Percentiles rank a stretch among this genome's conserved stretches.
phyloP scores from a whole-genome alignment of 2,797 vertebrate genomes.

The Spinibarbus caldwelli region DNA sequence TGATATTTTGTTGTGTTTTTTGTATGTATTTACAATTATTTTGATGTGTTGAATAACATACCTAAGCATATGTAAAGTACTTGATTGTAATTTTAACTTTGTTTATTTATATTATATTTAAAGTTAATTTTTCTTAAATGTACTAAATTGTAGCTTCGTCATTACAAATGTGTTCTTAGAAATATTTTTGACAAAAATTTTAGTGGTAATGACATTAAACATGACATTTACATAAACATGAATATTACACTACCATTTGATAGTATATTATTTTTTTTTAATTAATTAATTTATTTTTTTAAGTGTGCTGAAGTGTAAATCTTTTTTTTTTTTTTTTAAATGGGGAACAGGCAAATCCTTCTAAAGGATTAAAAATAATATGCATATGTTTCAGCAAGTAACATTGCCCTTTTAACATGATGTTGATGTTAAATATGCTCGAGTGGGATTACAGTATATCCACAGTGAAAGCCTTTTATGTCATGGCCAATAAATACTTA shows the following conservation, averaged over 20 bases:
- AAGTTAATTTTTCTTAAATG: background rate
- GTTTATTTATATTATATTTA: background rate
- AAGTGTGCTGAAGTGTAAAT: background rate
- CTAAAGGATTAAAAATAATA: background rate
- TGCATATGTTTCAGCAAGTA: background rate
- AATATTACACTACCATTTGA: too few relatives aligned
- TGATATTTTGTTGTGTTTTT: background rate
- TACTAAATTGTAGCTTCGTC: too few relatives aligned
- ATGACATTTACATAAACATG: background rate
- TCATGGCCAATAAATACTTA: slow-evolving; percentile 5
- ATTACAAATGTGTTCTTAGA: too few relatives aligned
- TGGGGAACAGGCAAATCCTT: background rate
- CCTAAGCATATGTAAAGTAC: background rate
- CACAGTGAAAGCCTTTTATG: slow-evolving; percentile 1
- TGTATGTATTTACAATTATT: background rate
- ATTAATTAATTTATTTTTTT: too few relatives aligned
- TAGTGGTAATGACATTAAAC: background rate
- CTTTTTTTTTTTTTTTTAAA: background rate
- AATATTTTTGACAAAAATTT: background rate
- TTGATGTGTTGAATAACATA: background rate
- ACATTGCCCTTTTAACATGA: background rate
- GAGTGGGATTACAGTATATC: background rate
- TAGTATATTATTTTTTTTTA: too few relatives aligned
- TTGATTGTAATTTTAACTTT: background rate
- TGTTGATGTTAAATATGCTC: slow-evolving; percentile 4